phyloP scores from a whole-genome alignment of 1,140 invertebrate genomes.

The Drosophila repleta region DNA sequence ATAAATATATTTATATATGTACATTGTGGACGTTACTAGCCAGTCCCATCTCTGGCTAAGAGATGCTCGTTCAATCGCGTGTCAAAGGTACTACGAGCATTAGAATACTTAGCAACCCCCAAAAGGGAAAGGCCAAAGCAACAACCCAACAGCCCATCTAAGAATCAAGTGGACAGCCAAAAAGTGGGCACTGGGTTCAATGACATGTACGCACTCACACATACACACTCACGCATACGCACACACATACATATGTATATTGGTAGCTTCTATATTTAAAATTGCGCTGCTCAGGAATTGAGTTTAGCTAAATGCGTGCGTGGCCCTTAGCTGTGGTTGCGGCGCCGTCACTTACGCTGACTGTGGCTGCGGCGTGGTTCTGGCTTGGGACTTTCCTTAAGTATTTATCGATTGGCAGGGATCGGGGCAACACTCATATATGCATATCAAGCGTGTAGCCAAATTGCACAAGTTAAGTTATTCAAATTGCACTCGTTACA shows the following conservation, averaged over 20 bases:
- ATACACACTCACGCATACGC: not conserved
- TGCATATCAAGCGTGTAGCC: conserved; percentile 28
- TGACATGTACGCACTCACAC: conserved; percentile 45
- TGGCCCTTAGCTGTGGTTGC: not conserved
- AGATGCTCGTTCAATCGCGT: conserved; percentile 28
- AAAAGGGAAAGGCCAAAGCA: conserved; percentile 5
- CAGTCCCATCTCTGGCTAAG: not conserved
- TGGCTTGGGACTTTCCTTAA: conserved; percentile 27
- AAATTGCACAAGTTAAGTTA: conserved; percentile 45
- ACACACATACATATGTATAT: conserved; percentile 3
- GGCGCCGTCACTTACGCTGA: not conserved
- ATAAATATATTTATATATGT: not conserved
- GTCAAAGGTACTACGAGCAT: conserved; percentile 16
- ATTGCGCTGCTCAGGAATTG: conserved; percentile 19
- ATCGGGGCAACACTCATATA: conserved; percentile 2
- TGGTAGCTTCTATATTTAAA: conserved; percentile 10
- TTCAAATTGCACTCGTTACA: conserved; percentile 59
- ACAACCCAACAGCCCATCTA: conserved; percentile 41
- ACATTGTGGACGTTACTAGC: not conserved
- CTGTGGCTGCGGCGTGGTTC: conserved; percentile 5
- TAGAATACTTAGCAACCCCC: conserved; percentile 28
- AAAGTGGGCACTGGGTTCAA: conserved; percentile 50
- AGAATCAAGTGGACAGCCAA: conserved; percentile 27
- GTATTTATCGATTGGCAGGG: conserved; percentile 69
- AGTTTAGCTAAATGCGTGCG: conserved; percentile 16